These are phyloP conservation scores for Perizoma flavofasciatum DNA, from an alignment of 2,888 invertebrate species.

Conservation along the genomic window DNA sequence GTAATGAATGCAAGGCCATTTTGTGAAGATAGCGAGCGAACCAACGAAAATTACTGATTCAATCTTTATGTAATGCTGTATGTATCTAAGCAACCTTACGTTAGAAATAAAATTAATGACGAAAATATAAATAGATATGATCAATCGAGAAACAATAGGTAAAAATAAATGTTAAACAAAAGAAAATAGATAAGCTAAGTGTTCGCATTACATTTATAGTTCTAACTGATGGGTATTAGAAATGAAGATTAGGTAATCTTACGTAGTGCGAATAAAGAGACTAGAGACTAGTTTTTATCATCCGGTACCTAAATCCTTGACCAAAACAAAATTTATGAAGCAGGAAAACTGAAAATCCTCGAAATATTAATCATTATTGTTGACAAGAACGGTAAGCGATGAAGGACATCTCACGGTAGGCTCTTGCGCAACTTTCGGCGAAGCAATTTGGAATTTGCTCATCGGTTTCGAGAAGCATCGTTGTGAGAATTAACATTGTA, in stretches of 20 bases:
- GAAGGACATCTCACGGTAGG: constrained; percentile 14
- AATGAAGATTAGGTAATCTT: no score
- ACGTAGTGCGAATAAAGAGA: no score
- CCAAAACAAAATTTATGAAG: constrained; percentile 3
- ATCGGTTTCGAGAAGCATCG: constrained; percentile 13
- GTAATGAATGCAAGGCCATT: constrained; percentile 2
- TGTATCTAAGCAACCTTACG: no score
- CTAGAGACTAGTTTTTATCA: no score
- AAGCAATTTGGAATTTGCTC: constrained; percentile 15
- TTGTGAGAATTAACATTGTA: constrained; percentile 12
- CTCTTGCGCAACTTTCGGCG: constrained; percentile 18
- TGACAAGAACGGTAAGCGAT: constrained; percentile 9
- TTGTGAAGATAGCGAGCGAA: constrained; percentile 1
- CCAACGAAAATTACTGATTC: neutral
- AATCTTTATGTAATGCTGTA: no score
- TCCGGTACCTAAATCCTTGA: neutral
- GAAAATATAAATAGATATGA: neutral
- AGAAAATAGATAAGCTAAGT: no score
- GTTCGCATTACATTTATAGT: no score
- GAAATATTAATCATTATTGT: constrained; percentile 8
- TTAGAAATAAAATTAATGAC: no score
- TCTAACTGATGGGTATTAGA: no score
- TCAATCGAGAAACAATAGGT: no score
- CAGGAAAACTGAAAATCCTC: constrained; percentile 25
- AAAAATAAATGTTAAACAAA: no score